Evolutionary conservation across 2,888 invertebrate species (phyloP).

Genomic region (Leptopilina myrica): DNA sequence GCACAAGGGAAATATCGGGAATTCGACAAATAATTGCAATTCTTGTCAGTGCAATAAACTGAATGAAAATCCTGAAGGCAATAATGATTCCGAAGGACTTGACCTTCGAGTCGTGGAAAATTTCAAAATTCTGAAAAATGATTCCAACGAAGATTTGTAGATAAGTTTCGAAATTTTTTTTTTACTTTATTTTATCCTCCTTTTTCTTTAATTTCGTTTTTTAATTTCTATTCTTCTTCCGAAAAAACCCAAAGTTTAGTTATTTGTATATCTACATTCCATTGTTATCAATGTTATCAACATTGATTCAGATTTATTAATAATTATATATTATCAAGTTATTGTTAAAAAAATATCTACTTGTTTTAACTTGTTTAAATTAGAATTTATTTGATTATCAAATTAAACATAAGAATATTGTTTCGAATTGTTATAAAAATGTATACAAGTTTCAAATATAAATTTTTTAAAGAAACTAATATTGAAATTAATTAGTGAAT

Average conservation of each 20-base stretch:
- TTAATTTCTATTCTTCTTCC: not conserved
- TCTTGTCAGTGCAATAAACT: slow-evolving; percentile 7
- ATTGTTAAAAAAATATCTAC: no score
- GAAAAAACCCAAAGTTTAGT: not conserved
- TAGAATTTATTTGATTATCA: no score
- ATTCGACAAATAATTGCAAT: slow-evolving; percentile 10
- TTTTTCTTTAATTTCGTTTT: not conserved
- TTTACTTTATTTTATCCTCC: no score
- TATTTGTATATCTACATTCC: slow-evolving; percentile 6
- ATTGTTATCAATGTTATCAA: not conserved
- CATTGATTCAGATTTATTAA: no score
- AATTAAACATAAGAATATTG: no score
- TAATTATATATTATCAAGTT: no score
- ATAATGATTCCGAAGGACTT: slow-evolving; percentile 7
- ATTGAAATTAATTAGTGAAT: no score
- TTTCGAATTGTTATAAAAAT: no score
- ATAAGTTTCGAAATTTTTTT: not conserved
- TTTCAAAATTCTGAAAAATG: slow-evolving; percentile 12
- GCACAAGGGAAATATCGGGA: slow-evolving; percentile 45
- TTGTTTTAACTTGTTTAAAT: no score
- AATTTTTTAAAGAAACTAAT: no score
- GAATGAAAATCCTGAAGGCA: slow-evolving; percentile 4
- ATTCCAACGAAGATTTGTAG: slow-evolving; percentile 33
- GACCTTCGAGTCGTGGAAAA: slow-evolving; percentile 25
- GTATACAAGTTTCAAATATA: no score